Evolutionary conservation across 1,140 invertebrate genomes (phyloP), one percentile per base, ranked within the genome.

Genomic region (Bombus huntii): DNA sequence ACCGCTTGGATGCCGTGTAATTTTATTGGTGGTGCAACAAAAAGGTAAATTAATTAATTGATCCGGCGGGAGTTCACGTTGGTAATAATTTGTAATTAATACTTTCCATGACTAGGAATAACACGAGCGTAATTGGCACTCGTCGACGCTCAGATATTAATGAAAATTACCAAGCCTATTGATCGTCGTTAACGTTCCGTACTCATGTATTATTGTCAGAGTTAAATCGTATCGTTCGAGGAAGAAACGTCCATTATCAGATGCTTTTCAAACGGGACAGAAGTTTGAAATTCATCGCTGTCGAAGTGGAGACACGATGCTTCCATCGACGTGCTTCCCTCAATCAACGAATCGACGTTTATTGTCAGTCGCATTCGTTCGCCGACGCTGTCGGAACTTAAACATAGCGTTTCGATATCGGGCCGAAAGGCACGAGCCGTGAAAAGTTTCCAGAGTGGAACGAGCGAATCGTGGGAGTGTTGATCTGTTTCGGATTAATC

Each of bases 291-390:
- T 78, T 78, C 39, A 79, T 79, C 77, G 59, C 10, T 68, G 62
- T 79, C 76, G 39, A 34, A n/a, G 28, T n/a, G 10, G 62, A 13
- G 62, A 25, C 15, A 39, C 62, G 77, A 78, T 28, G 57, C 6
- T 65, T 44, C 59, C 34, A 31, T 31, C 76, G 39, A 25, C 39
- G n/a, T 12, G 39, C 31, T 34, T 44, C 62, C 77, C 31, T 79
- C 77, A 34, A 79, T 79, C 77, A 66, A 66, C 62, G 39, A 39
- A 66, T 66, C 77, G 77, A 79, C 77, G 31, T 79, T 79, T 79
- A 79, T 79, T 79, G 77, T 44, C 77, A 68, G 77, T 47, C 31
- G 39, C 77, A 57, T 68, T 66, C 62, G n/a, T 57, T 66, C 34
- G 28, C 25, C 39, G 12, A 18, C 59, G 18, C 31, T 42, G 65